Evolutionary conservation across 2,888 invertebrate genomes (phyloP).

Genomic region (Galerucella calmariensis): DNA sequence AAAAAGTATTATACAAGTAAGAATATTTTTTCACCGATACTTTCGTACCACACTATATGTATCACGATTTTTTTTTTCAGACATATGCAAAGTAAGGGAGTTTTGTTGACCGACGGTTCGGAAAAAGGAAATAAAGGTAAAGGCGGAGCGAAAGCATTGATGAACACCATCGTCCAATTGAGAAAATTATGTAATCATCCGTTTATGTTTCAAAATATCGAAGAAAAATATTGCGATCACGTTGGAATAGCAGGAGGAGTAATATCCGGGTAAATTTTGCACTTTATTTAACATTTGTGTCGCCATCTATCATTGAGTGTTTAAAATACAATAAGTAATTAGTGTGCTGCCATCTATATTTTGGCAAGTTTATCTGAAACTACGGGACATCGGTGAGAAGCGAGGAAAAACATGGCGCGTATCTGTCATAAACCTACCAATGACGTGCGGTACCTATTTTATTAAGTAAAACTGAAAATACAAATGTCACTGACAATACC

Average conservation of each 20-base stretch:
- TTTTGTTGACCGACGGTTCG: slow-evolving; percentile 93
- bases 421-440: too few relatives aligned
- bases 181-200: slow-evolving; percentile 99
- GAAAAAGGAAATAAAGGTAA: slow-evolving; percentile 89
- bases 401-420: too few relatives aligned
- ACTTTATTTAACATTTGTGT: too few relatives aligned
- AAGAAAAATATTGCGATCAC: slow-evolving; percentile 96
- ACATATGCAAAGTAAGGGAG: slow-evolving; percentile 98
- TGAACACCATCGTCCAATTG: slow-evolving; percentile 99
- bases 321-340: too few relatives aligned
- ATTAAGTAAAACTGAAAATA: too few relatives aligned
- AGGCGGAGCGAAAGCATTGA: slow-evolving; percentile 94
- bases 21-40: neutral
- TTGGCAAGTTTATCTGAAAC: too few relatives aligned
- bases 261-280: slow-evolving; percentile 70
- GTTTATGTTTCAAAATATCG: slow-evolving; percentile 99
- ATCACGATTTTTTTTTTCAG: slow-evolving; percentile 1
- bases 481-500: too few relatives aligned
- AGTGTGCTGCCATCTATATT: too few relatives aligned
- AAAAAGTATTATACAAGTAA: slow-evolving; percentile 86
- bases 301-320: too few relatives aligned
- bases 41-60: neutral
- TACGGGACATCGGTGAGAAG: too few relatives aligned
- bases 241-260: slow-evolving; percentile 81
- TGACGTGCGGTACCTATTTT: too few relatives aligned